These are phyloP conservation scores for Ibidorhyncha struthersii DNA, from an alignment of 2,113 vertebrate species.

Conservation along the genomic window DNA sequence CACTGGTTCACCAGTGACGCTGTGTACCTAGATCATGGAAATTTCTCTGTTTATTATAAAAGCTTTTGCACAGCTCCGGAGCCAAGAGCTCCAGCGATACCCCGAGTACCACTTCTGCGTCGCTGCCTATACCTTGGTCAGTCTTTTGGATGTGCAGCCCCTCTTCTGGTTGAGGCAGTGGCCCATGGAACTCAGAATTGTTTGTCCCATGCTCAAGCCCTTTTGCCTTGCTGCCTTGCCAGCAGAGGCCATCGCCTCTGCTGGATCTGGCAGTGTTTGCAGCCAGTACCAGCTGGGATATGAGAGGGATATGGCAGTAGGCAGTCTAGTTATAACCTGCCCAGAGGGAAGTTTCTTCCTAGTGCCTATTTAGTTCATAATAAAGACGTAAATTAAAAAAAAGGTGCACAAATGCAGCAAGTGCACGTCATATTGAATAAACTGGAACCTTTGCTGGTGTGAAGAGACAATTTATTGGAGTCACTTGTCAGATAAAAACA, in stretches of 20 bases:
- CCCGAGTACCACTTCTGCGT: neutral
- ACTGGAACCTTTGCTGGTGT: neutral
- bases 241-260: neutral
- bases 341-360: neutral
- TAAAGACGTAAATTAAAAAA: neutral
- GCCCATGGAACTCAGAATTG: fast-evolving
- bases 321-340: neutral
- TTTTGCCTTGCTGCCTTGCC: neutral
- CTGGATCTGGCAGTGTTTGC: neutral
- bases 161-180: neutral
- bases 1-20: neutral
- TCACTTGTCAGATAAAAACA: neutral
- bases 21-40: fast-evolving
- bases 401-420: neutral
- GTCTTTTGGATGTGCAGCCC: neutral
- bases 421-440: neutral
- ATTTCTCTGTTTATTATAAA: neutral
- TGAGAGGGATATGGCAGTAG: neutral
- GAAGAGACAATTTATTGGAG: neutral
- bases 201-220: neutral
- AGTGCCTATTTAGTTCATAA: neutral
- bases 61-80: neutral
- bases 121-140: neutral
- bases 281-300: neutral
- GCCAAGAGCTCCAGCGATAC: neutral